A percentile compares a stretch with the other conserved stretches of the same genome.
These are phyloP conservation scores for Poicephalus meyeri DNA, from an alignment of 2,113 vertebrate species.

Conservation along the genomic window DNA sequence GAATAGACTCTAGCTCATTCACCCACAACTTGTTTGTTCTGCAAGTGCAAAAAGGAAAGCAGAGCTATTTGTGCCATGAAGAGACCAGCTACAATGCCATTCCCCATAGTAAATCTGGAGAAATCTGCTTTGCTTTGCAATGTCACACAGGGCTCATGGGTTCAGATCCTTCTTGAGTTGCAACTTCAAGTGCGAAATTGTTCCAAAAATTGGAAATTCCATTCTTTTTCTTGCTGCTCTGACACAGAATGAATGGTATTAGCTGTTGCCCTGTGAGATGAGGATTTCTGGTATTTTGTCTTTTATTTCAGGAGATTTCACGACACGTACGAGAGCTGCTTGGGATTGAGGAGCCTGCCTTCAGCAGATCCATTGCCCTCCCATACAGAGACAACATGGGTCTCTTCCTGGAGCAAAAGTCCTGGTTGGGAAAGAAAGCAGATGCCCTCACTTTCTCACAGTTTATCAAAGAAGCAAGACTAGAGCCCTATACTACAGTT, in stretches of 20 bases:
- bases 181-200: background rate
- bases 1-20: background rate
- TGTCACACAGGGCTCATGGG: background rate
- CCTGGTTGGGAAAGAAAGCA: constrained; percentile 73
- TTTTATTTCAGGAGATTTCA: constrained; percentile 83
- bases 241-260: background rate
- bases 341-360: constrained; percentile 78
- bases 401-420: constrained; percentile 86
- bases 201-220: background rate
- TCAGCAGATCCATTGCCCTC: constrained; percentile 80
- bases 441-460: constrained; percentile 78
- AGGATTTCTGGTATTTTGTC: background rate
- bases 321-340: constrained; percentile 76
- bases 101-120: background rate
- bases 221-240: background rate
- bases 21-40: background rate
- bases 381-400: constrained; percentile 77
- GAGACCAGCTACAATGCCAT: background rate
- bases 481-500: constrained; percentile 22
- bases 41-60: background rate
- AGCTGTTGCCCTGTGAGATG: background rate
- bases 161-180: background rate
- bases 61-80: background rate
- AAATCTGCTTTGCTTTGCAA: background rate
- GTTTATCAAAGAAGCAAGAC: constrained; percentile 71